Evolutionary conservation across 2,888 invertebrate genomes (phyloP).

Genomic region (Drosophila neonasuta): DNA sequence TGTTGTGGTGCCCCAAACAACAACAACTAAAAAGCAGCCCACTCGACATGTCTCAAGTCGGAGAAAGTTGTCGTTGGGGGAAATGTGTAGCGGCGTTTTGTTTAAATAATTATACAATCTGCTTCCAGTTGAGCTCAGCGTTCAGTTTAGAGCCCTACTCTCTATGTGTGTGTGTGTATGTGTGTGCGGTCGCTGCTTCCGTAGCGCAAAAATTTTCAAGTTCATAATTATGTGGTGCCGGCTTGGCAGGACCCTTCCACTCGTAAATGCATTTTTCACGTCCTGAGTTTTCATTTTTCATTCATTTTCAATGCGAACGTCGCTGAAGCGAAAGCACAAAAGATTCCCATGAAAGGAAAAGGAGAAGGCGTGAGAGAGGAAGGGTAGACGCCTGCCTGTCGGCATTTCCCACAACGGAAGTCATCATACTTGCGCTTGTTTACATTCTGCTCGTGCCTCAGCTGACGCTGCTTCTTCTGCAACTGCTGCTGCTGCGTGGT

Average conservation of each 20-base stretch:
- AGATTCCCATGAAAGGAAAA: constrained; percentile 27
- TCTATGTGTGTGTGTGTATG: not conserved
- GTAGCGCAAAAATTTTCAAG: constrained; percentile 65
- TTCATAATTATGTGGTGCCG: constrained; percentile 73
- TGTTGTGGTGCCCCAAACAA: constrained; percentile 1
- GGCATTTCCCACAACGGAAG: constrained; percentile 76
- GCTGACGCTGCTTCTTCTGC: constrained; percentile 22
- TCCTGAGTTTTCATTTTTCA: constrained; percentile 58
- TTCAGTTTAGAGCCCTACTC: constrained; percentile 31
- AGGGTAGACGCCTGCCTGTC: constrained; percentile 43
- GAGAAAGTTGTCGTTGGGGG: constrained; percentile 56
- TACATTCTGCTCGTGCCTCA: constrained; percentile 55
- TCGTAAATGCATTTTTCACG: constrained; percentile 56
- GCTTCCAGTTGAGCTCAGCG: constrained; percentile 14
- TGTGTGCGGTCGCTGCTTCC: constrained; percentile 32
- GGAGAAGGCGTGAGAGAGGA: not conserved
- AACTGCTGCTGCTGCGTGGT: constrained; percentile 12
- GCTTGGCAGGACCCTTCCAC: constrained; percentile 13
- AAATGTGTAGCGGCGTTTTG: constrained; percentile 54
- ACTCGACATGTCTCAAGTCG: constrained; percentile 73
- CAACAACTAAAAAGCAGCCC: constrained; percentile 21
- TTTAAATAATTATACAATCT: constrained; percentile 72
- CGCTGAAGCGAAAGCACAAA: constrained; percentile 56
- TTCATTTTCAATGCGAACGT: constrained; percentile 67
- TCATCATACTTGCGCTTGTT: constrained; percentile 73